phyloP scores from a whole-genome alignment of 2,888 invertebrate species.

The Eupithecia subfuscata region DNA sequence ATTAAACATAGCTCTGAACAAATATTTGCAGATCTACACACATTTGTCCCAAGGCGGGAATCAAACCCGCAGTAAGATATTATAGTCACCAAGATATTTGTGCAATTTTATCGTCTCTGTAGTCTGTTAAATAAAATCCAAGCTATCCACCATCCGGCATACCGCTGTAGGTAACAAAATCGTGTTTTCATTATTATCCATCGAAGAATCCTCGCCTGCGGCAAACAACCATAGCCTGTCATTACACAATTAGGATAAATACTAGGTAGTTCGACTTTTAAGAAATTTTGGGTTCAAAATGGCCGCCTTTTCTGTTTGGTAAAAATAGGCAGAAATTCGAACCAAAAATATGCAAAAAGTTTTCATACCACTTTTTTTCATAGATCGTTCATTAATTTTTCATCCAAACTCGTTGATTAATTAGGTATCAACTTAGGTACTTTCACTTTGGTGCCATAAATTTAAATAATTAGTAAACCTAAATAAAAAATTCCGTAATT shows the following conservation, averaged over 20 bases:
- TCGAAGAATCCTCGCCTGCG: conserved; percentile 23
- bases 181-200: conserved; percentile 11
- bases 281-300: conserved; percentile 20
- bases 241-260: conserved; percentile 45
- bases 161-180: not conserved
- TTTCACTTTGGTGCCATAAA: not conserved
- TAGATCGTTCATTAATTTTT: not conserved
- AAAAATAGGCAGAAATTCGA: not conserved
- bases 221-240: conserved; percentile 32
- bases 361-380: not conserved
- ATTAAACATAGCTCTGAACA: too few relatives aligned
- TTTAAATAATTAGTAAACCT: too few relatives aligned
- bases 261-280: conserved; percentile 19
- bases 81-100: too few relatives aligned
- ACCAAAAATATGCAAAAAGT: not conserved
- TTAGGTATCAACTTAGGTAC: not conserved
- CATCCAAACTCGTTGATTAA: not conserved
- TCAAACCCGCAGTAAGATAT: too few relatives aligned
- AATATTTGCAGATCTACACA: too few relatives aligned
- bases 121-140: not conserved
- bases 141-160: not conserved
- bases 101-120: not conserved
- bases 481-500: too few relatives aligned
- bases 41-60: too few relatives aligned
- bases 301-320: not conserved